Percentiles rank a stretch among this genome's conserved stretches.
Evolutionary conservation across 2,113 vertebrate species (phyloP).

Genomic region (Mirza zaza): DNA sequence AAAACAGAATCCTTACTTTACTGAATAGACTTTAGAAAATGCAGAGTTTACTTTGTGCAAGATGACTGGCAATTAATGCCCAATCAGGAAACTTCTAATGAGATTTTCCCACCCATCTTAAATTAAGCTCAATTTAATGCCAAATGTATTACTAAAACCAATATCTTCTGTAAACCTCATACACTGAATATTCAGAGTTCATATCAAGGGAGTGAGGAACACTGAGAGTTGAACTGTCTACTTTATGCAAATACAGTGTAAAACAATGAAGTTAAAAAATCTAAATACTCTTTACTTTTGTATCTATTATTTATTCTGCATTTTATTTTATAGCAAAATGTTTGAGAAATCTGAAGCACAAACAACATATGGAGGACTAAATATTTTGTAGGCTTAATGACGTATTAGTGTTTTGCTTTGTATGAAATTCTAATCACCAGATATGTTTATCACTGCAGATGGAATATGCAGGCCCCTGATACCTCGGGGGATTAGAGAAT

Average conservation of each 20-base stretch:
- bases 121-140: constrained; percentile 66
- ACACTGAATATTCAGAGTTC: constrained; percentile 20
- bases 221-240: neutral
- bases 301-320: constrained; percentile 71
- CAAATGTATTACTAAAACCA: constrained; percentile 52
- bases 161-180: constrained; percentile 20
- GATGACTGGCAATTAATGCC: constrained; percentile 51
- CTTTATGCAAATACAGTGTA: constrained; percentile 12
- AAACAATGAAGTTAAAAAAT: constrained; percentile 27
- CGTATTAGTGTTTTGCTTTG: constrained; percentile 79
- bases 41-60: neutral
- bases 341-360: constrained; percentile 68
- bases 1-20: neutral
- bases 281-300: constrained; percentile 30
- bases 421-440: constrained; percentile 81
- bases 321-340: constrained; percentile 56
- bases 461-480: constrained; percentile 42
- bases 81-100: constrained; percentile 7
- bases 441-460: constrained; percentile 74
- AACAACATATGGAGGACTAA: constrained; percentile 63
- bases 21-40: neutral
- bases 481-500: constrained; percentile 57
- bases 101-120: constrained; percentile 26
- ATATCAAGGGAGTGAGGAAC: constrained; percentile 17
- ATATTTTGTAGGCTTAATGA: constrained; percentile 79